These are phyloP conservation scores for Eubasilissa regina DNA, from an alignment of 1,140 invertebrate species.

Conservation along the genomic window DNA sequence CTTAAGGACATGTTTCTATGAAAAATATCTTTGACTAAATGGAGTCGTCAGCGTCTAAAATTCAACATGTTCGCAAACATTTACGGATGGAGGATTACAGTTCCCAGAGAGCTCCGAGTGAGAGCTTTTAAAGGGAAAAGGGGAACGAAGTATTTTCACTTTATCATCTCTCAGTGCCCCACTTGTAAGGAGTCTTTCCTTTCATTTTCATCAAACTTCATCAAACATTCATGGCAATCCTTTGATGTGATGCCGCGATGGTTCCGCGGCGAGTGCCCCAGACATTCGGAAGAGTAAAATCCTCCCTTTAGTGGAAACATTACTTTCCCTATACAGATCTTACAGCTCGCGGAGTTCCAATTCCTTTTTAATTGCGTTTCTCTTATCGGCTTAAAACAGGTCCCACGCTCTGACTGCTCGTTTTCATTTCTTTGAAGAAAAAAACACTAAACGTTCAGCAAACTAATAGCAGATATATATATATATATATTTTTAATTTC, in stretches of 20 bases:
- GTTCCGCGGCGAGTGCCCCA: conserved; percentile 28
- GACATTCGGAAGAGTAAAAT: conserved; percentile 10
- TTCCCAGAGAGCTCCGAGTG: conserved; percentile 24
- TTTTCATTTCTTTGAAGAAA: too few species aligned
- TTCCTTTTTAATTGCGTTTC: conserved; percentile 45
- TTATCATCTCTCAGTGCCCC: conserved; percentile 55
- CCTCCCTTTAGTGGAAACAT: conserved; percentile 35
- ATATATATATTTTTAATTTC: too few species aligned
- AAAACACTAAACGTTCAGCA: too few species aligned
- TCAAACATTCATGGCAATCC: conserved; percentile 61
- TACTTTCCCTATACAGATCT: conserved; percentile 38
- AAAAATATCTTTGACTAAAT: conserved; percentile 41
- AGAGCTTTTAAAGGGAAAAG: conserved; percentile 56
- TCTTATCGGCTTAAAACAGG: conserved; percentile 17
- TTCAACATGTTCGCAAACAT: conserved; percentile 55
- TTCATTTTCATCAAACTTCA: conserved; percentile 61
- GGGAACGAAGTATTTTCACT: conserved; percentile 52
- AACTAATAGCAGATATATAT: too few species aligned
- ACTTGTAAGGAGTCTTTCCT: conserved; percentile 52
- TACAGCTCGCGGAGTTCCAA: conserved; percentile 20
- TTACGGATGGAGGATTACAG: conserved; percentile 60
- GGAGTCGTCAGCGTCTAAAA: conserved; percentile 42
- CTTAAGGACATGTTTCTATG: conserved; percentile 12
- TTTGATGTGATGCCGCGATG: conserved; percentile 56
- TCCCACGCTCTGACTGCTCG: neutral